Evolutionary conservation across 2,113 vertebrate genomes (phyloP).

Genomic region (Miniopterus natalensis): DNA sequence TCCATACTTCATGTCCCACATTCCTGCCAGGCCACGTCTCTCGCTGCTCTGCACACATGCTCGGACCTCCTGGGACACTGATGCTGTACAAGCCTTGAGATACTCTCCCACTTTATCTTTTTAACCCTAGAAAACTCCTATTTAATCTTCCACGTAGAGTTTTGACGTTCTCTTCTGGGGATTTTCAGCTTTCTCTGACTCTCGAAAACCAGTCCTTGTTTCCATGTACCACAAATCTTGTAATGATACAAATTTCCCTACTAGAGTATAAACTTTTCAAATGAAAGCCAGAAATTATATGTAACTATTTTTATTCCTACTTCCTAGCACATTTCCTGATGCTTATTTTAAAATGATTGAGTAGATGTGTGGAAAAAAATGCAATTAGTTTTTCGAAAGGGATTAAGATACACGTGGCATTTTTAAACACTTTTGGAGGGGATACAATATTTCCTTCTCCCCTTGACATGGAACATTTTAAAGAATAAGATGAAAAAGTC

Average conservation of each 20-base stretch:
- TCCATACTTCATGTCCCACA: not conserved
- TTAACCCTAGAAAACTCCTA: not conserved
- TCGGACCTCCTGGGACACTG: not conserved
- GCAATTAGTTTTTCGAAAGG: conserved; percentile 20
- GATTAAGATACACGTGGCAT: not conserved
- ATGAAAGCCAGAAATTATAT: not conserved
- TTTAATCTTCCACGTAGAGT: not conserved
- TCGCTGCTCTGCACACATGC: not conserved
- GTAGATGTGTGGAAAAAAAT: not conserved
- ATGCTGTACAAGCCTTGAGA: not conserved
- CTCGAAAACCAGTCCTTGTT: not conserved
- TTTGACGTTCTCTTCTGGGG: not conserved
- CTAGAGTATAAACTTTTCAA: not conserved
- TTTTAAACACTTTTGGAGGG: not conserved
- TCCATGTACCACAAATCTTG: not conserved
- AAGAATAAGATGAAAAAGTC: conserved; percentile 24
- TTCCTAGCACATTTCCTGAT: not conserved
- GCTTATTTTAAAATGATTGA: conserved; percentile 55
- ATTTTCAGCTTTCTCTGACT: not conserved
- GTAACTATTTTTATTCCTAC: not conserved
- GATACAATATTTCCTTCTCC: not conserved
- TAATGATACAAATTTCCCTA: not conserved
- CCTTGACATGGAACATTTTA: not conserved
- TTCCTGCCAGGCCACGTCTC: not conserved
- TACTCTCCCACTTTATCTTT: not conserved